Conservation (phyloP, 2,888 invertebrate species). For the Prenolepis imparis region DNA sequence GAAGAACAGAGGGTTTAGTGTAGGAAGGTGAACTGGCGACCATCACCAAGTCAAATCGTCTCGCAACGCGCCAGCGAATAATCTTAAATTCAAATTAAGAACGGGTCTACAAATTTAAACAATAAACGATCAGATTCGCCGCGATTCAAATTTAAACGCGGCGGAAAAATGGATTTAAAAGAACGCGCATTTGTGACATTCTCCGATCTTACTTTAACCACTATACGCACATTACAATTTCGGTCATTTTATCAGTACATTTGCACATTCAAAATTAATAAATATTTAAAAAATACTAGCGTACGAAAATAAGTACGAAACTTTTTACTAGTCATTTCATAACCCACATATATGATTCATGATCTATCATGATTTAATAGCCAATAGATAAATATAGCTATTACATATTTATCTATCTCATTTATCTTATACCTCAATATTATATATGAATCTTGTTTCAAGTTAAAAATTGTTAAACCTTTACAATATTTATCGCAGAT, state of each 20-base stretch:
- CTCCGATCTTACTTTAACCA: slow-evolving; percentile 65
- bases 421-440: too few relatives aligned
- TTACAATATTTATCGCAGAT: background rate
- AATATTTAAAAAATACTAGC: background rate
- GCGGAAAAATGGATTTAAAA: slow-evolving; percentile 81
- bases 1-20: slow-evolving; percentile 58
- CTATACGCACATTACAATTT: slow-evolving; percentile 63
- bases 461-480: background rate
- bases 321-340: background rate
- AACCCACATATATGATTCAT: background rate
- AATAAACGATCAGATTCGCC: slow-evolving; percentile 85
- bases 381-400: background rate
- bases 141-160: slow-evolving; percentile 84
- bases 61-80: slow-evolving; percentile 84
- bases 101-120: slow-evolving; percentile 85
- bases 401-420: background rate
- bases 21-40: slow-evolving; percentile 79
- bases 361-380: background rate
- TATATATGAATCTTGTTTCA: background rate
- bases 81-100: slow-evolving; percentile 85
- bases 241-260: background rate
- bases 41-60: slow-evolving; percentile 85
- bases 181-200: slow-evolving; percentile 74
- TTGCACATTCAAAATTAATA: slow-evolving; percentile 2
- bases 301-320: background rate